Evolutionary conservation across 2,888 invertebrate genomes (phyloP), one percentile per base, ranked within the genome.

Genomic region (Griposia aprilina): DNA sequence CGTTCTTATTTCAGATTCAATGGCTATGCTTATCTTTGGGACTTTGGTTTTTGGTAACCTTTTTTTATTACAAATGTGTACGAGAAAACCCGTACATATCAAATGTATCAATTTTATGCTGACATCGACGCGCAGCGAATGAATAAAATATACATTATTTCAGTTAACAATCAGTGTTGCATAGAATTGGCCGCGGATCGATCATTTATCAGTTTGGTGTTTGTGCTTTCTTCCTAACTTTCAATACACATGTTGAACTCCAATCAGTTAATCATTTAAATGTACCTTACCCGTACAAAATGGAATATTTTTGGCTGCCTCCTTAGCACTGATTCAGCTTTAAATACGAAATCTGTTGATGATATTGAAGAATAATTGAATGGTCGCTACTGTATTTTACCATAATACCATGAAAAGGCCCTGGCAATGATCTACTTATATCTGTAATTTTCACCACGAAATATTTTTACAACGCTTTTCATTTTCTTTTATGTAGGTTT

Each of bases 1-100:
- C 66, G 82, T 67, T 73, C 52, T 67, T 76, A 63, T 74, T 75
- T 73, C n/a, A 36, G n/a, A 67, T 60, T 66, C 63, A 23, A 74
- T 74, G 68, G 20, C 30, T 62, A 26, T 52, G 30, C 62, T 69
- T 52, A 59, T 48, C 8, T 81, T 62, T 52, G 26, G 26, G 41
- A 50, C 52, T 41, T 73, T 52, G 2, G 13, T 62, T 30, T 62
- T 17, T 66, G 30, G 8, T 63, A 57, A 30, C 11, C 11, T 10
- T 30, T 60, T 60, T 17, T 68, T 63, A 76, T 69, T 30, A 50
- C 20, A 60, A 50, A 36, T 36, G 30, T 36, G 30, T 36, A 36
- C 1, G 30, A 36, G 30, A 36, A 36, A 3, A 36, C n/a, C n/a
- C n/a, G n/a, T n/a, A n/a, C 36, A 36, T 36, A 36, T 36, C 36